These are phyloP conservation scores for Rhizoglyphus robini DNA, from an alignment of 1,140 invertebrate genomes.

Conservation along the genomic window DNA sequence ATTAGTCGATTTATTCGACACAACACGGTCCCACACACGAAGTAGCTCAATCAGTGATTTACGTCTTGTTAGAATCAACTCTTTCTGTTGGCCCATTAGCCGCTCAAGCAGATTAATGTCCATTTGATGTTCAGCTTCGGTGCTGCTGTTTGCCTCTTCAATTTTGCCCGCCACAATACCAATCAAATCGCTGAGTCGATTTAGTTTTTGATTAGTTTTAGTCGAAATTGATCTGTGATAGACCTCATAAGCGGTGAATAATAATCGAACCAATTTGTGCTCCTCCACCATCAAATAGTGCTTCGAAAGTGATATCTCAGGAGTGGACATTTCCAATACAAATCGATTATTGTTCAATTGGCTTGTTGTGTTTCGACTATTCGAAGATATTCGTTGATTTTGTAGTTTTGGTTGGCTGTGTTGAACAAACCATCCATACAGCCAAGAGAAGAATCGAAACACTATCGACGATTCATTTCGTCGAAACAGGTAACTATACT, in stretches of 20 bases:
- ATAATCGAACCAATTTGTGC: background rate
- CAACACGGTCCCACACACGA: background rate
- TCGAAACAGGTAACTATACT: background rate
- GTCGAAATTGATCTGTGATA: background rate
- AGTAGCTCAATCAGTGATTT: background rate
- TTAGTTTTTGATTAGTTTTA: background rate
- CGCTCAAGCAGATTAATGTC: background rate
- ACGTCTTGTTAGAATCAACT: background rate
- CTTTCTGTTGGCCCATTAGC: background rate
- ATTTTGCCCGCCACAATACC: background rate
- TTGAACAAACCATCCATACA: background rate
- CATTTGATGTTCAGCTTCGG: background rate
- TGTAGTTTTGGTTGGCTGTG: background rate
- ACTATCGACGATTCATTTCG: conserved; percentile 7
- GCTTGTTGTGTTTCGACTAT: background rate
- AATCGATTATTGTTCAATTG: conserved; percentile 7
- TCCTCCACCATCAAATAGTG: background rate
- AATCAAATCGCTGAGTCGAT: background rate
- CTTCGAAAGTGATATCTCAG: background rate
- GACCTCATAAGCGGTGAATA: background rate
- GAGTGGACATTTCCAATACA: background rate
- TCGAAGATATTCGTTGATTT: background rate
- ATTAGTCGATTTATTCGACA: background rate
- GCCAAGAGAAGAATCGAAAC: background rate
- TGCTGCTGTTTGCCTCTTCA: background rate